Percentiles rank a stretch among this genome's conserved stretches.
phyloP scores from a whole-genome alignment of 2,888 invertebrate genomes.

The Limnephilus marmoratus region DNA sequence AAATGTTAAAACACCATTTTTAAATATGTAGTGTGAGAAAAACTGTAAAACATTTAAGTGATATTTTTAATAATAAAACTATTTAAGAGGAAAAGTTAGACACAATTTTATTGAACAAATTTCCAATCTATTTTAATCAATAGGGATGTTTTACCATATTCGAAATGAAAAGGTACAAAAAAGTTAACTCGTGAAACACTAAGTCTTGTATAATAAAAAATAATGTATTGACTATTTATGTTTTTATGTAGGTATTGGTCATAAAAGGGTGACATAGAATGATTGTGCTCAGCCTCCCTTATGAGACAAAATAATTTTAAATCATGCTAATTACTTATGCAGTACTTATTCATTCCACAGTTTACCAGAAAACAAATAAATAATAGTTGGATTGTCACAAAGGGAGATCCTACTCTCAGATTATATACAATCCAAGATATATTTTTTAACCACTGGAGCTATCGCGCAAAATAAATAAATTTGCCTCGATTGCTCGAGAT shows the following conservation, averaged over 20 bases:
- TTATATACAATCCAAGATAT: not conserved
- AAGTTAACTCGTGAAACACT: not conserved
- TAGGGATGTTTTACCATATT: not conserved
- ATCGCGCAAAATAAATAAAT: too few relatives aligned
- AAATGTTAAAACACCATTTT: not conserved
- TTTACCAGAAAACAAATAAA: too few relatives aligned
- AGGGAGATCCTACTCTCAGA: not conserved
- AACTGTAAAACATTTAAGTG: not conserved
- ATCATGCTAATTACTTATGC: not conserved
- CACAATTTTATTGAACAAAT: not conserved
- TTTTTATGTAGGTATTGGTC: not conserved
- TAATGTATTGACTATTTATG: not conserved
- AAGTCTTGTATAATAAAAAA: not conserved
- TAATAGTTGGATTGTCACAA: not conserved
- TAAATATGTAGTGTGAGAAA: not conserved
- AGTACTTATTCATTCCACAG: too few relatives aligned
- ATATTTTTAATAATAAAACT: not conserved
- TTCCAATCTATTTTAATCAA: not conserved
- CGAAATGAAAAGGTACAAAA: not conserved
- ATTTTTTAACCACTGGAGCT: too few relatives aligned
- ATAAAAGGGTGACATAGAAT: not conserved
- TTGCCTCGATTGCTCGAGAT: too few relatives aligned
- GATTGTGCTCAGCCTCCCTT: not conserved
- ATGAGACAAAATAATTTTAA: not conserved
- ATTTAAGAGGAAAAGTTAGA: not conserved